Evolutionary conservation across 2,888 invertebrate genomes (phyloP).

Genomic region (Abrostola triplasia): DNA sequence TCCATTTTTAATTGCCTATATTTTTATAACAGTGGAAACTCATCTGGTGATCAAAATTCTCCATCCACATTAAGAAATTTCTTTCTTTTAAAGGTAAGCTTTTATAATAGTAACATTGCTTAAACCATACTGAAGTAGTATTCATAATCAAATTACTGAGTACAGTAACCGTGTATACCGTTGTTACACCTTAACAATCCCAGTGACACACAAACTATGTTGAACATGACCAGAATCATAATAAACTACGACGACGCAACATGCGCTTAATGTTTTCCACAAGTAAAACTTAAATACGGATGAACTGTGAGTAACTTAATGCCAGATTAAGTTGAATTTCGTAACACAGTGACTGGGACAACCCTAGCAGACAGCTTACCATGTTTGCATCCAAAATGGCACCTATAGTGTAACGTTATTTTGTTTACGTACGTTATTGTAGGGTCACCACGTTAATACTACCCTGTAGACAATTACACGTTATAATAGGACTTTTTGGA

Average conservation of each 20-base stretch:
- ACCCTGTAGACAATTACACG: constrained; percentile 3
- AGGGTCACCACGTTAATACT: constrained; percentile 24
- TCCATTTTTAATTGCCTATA: too few relatives aligned
- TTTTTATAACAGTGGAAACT: too few relatives aligned
- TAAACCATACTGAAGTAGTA: too few relatives aligned
- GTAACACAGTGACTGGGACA: constrained; percentile 10
- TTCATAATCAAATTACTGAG: too few relatives aligned
- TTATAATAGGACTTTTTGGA: background rate
- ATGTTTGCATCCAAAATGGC: constrained; percentile 28
- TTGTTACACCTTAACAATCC: background rate
- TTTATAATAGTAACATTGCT: too few relatives aligned
- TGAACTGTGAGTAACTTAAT: constrained; percentile 17
- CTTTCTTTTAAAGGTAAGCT: too few relatives aligned
- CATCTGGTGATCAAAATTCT: too few relatives aligned
- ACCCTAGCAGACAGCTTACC: constrained; percentile 17
- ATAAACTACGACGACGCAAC: background rate
- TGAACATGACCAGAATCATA: background rate
- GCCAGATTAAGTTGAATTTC: constrained; percentile 29
- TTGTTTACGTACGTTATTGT: constrained; percentile 33
- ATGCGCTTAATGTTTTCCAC: background rate
- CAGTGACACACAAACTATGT: background rate
- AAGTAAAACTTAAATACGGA: constrained; percentile 1
- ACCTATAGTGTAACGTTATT: constrained; percentile 39
- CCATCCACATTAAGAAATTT: too few relatives aligned
- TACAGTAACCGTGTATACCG: background rate